Conservation (phyloP, 2,797 vertebrate species). For the Gastrophryne carolinensis region DNA sequence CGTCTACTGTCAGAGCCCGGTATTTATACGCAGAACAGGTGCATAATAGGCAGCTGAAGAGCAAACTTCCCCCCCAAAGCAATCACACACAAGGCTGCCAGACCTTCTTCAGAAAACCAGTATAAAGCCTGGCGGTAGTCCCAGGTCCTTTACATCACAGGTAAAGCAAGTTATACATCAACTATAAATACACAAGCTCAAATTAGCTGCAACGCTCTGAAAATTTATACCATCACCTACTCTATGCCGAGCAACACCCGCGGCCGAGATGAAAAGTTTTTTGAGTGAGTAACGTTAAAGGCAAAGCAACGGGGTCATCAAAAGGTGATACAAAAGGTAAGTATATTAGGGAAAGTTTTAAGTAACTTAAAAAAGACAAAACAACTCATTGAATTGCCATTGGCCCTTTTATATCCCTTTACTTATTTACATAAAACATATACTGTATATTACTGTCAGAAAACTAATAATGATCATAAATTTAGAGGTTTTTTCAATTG, state of each 20-base stretch:
- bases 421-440: too few relatives aligned
- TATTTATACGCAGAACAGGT: conserved; percentile 46
- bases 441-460: too few relatives aligned
- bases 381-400: too few relatives aligned
- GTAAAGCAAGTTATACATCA: conserved; percentile 45
- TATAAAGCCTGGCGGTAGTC: conserved; percentile 29
- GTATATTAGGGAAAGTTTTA: too few relatives aligned
- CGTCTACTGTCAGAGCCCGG: conserved; percentile 36
- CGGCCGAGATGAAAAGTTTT: neutral
- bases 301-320: neutral
- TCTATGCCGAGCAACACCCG: neutral
- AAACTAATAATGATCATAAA: too few relatives aligned
- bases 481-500: too few relatives aligned
- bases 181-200: conserved; percentile 35
- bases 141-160: conserved; percentile 33
- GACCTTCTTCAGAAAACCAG: conserved; percentile 24
- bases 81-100: conserved; percentile 45
- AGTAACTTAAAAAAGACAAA: too few relatives aligned
- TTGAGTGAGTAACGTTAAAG: neutral
- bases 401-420: too few relatives aligned
- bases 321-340: neutral
- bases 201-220: conserved; percentile 27
- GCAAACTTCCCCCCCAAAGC: conserved; percentile 42
- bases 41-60: conserved; percentile 42
- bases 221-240: conserved; percentile 17